These are phyloP conservation scores for Pogonomyrmex barbatus DNA, from an alignment of 1,140 invertebrate genomes.

Conservation along the genomic window DNA sequence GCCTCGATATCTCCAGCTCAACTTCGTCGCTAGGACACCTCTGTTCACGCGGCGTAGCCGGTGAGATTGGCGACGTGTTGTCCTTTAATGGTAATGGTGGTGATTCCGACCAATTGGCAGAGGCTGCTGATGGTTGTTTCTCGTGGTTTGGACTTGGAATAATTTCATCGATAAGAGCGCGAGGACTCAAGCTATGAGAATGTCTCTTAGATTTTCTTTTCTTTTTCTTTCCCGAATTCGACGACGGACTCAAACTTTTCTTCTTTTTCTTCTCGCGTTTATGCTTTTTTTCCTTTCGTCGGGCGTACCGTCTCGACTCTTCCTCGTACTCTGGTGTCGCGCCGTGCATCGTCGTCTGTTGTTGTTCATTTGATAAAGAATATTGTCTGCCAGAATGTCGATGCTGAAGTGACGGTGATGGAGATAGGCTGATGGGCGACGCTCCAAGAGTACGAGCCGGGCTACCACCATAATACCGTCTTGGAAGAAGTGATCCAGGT, in stretches of 20 bases:
- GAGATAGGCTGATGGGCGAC: conserved; percentile 86
- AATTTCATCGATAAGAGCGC: conserved; percentile 66
- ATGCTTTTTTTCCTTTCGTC: conserved; percentile 89
- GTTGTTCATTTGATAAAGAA: conserved; percentile 72
- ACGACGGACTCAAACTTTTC: conserved; percentile 83
- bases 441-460: conserved; percentile 82
- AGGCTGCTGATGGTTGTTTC: conserved; percentile 60
- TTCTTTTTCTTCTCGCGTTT: conserved; percentile 90
- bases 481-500: conserved; percentile 84
- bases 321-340: conserved; percentile 81
- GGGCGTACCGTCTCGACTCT: conserved; percentile 81
- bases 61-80: conserved; percentile 87
- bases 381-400: conserved; percentile 74
- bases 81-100: conserved; percentile 82
- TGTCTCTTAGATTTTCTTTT: conserved; percentile 89
- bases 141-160: conserved; percentile 71
- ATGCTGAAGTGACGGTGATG: conserved; percentile 83
- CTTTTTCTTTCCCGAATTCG: conserved; percentile 88
- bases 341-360: conserved; percentile 65
- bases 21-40: conserved; percentile 82
- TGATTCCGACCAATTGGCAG: conserved; percentile 79
- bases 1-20: conserved; percentile 79
- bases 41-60: conserved; percentile 86
- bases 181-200: conserved; percentile 88
- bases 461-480: conserved; percentile 86